A percentile compares a stretch with the other conserved stretches of the same genome.
Evolutionary conservation across 2,888 invertebrate species (phyloP).

Genomic region (Melinaea marsaeus): DNA sequence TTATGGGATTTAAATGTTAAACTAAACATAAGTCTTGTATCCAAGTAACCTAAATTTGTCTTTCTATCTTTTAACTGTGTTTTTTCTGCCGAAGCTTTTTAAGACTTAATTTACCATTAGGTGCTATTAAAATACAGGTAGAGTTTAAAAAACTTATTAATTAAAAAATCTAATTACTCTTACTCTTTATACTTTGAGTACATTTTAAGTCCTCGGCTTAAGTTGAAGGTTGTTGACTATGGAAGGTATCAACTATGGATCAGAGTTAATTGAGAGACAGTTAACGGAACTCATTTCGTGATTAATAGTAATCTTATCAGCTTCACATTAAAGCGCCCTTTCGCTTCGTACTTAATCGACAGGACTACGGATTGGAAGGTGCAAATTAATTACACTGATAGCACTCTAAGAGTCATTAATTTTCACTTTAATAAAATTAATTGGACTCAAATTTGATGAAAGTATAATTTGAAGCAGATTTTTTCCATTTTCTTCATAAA

Average conservation of each 20-base stretch:
- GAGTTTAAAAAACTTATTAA: neutral
- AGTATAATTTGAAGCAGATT: neutral
- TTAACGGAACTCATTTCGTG: constrained; percentile 50
- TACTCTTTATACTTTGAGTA: neutral
- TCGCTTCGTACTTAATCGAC: constrained; percentile 52
- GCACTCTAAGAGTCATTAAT: constrained; percentile 29
- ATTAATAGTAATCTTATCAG: constrained; percentile 68
- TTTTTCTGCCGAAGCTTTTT: too few relatives aligned
- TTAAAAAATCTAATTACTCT: neutral
- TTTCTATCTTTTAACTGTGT: too few relatives aligned
- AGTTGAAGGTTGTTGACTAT: neutral
- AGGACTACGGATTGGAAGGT: constrained; percentile 52
- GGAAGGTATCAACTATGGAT: constrained; percentile 1
- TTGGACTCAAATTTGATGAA: constrained; percentile 11
- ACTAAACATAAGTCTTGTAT: neutral
- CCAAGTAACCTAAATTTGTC: neutral
- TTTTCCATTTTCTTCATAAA: neutral
- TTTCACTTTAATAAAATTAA: constrained; percentile 24
- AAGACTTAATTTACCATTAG: too few relatives aligned
- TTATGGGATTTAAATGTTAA: neutral
- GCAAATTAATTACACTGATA: constrained; percentile 65
- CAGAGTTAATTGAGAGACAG: constrained; percentile 46
- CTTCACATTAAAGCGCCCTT: constrained; percentile 46
- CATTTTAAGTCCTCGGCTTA: neutral
- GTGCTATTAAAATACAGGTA: too few relatives aligned